Percentiles rank a stretch among this genome's conserved stretches.
These are phyloP conservation scores for Hippopotamus amphibius DNA, from an alignment of 2,113 vertebrate species.

Conservation along the genomic window DNA sequence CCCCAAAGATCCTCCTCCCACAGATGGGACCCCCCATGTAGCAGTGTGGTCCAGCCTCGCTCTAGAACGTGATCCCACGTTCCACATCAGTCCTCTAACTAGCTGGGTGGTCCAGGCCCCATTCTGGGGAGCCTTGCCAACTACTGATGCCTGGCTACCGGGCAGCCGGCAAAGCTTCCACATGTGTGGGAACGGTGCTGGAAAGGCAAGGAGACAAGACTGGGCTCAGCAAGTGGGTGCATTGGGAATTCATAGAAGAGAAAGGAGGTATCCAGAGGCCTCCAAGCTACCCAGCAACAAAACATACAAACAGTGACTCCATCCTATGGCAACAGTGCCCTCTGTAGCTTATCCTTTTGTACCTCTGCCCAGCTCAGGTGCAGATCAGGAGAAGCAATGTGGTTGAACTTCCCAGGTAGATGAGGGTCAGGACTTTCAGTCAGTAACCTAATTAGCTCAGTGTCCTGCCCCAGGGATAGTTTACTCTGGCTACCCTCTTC, in stretches of 20 bases:
- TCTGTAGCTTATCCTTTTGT: neutral
- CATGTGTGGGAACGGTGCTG: neutral
- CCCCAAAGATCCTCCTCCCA: neutral
- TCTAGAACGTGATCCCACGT: neutral
- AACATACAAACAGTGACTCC: neutral
- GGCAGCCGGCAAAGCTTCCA: neutral
- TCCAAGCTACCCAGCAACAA: neutral
- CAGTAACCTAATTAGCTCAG: neutral
- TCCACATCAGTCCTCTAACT: neutral
- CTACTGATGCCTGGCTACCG: neutral
- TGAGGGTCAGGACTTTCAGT: too few relatives aligned
- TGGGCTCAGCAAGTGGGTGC: neutral
- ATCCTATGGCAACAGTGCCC: neutral
- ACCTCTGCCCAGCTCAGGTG: neutral
- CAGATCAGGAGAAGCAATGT: neutral
- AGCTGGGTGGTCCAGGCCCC: neutral
- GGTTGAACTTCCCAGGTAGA: neutral
- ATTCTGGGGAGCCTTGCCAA: neutral
- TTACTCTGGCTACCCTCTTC: neutral
- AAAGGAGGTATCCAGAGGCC: neutral
- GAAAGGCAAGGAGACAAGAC: neutral
- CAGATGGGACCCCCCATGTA: neutral
- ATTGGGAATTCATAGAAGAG: neutral
- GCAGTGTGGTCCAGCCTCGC: neutral
- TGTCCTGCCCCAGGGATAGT: neutral